Conservation (phyloP, 2,113 vertebrate genomes). For the Callopanchax toddi region DNA sequence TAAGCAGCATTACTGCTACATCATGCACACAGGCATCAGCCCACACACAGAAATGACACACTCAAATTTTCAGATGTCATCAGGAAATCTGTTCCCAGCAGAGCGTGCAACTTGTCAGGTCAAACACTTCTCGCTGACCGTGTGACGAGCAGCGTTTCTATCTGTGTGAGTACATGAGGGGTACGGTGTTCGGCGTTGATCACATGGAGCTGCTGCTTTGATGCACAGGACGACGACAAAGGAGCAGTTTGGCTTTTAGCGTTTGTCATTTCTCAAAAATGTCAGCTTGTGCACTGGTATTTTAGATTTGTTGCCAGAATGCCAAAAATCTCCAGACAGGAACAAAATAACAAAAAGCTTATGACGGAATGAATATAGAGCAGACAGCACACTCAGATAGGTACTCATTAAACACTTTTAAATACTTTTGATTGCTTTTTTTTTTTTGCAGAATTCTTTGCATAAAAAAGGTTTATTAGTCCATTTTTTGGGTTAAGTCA, state of each 20-base stretch:
- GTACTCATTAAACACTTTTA: conserved; percentile 9
- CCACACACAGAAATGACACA: conserved; percentile 49
- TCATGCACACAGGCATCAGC: conserved; percentile 42
- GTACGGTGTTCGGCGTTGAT: conserved; percentile 37
- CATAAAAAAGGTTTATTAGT: too few relatives aligned
- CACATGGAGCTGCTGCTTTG: conserved; percentile 23
- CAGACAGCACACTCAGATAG: background rate
- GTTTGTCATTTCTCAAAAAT: conserved; percentile 53
- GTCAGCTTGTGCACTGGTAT: conserved; percentile 58
- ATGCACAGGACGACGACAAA: conserved; percentile 10
- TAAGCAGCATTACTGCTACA: conserved; percentile 51
- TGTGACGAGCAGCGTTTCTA: conserved; percentile 10
- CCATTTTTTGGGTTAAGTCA: too few relatives aligned
- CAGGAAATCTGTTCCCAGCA: conserved; percentile 40
- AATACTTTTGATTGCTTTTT: conserved; percentile 1
- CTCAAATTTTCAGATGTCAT: conserved; percentile 26
- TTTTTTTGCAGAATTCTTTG: too few relatives aligned
- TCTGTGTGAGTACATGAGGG: conserved; percentile 16
- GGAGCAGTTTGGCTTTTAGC: conserved; percentile 32
- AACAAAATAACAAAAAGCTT: background rate
- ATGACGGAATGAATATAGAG: conserved; percentile 28
- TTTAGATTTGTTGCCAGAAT: conserved; percentile 41
- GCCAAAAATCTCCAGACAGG: conserved; percentile 22
- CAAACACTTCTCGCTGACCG: conserved; percentile 40
- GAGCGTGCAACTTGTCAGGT: conserved; percentile 51